phyloP scores from a whole-genome alignment of 2,888 invertebrate species.

The Sarcophaga subvicina region DNA sequence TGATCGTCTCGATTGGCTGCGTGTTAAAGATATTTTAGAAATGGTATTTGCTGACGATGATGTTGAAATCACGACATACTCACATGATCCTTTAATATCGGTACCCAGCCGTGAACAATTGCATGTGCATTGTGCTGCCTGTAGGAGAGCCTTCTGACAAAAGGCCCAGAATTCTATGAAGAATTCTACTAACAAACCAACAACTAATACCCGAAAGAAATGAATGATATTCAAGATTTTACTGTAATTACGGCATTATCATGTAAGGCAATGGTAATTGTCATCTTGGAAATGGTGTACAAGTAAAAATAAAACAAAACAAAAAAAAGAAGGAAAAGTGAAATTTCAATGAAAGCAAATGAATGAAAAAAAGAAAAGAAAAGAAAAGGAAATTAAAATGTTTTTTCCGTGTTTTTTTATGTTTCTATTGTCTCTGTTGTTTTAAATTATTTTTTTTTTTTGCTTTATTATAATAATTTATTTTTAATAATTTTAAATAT shows the following conservation, averaged over 20 bases:
- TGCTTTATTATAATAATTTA: constrained; percentile 11
- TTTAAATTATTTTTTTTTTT: constrained; percentile 10
- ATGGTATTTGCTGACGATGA: constrained; percentile 82
- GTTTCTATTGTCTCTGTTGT: too few species aligned
- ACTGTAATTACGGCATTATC: not conserved
- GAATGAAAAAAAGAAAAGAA: too few species aligned
- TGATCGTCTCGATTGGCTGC: constrained; percentile 85
- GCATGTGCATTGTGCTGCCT: constrained; percentile 55
- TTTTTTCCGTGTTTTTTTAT: too few species aligned
- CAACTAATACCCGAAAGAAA: constrained; percentile 13
- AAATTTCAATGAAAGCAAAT: too few species aligned
- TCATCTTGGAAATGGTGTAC: constrained; percentile 18
- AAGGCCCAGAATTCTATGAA: constrained; percentile 35
- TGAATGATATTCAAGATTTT: constrained; percentile 13
- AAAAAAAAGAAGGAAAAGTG: too few species aligned
- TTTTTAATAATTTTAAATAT: constrained; percentile 8
- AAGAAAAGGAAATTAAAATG: too few species aligned
- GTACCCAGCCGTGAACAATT: constrained; percentile 67
- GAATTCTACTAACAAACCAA: constrained; percentile 39
- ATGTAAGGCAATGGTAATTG: not conserved
- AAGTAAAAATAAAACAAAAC: not conserved
- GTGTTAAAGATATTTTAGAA: constrained; percentile 82
- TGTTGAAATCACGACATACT: constrained; percentile 83
- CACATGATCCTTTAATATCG: constrained; percentile 77
- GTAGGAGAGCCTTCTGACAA: constrained; percentile 62